These are phyloP conservation scores for Ramazzottius varieornatus DNA, from an alignment of 2,888 invertebrate genomes.

Conservation along the genomic window DNA sequence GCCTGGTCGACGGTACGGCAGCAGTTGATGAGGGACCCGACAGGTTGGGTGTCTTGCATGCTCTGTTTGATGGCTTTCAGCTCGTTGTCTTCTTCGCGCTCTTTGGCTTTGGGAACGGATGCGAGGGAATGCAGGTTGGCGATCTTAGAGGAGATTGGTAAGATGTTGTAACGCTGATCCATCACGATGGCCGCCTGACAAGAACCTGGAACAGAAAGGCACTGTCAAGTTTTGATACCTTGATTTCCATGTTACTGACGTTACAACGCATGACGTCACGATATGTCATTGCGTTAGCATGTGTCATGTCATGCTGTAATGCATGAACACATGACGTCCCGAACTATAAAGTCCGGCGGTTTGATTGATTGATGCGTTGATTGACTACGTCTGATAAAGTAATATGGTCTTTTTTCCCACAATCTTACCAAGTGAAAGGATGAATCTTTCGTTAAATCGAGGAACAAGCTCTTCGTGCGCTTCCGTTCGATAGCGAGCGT, in stretches of 20 bases:
- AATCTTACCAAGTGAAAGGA: not conserved
- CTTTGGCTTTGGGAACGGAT: not conserved
- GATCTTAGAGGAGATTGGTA: slow-evolving; percentile 70
- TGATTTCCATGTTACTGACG: slow-evolving; percentile 4
- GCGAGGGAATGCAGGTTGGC: slow-evolving; percentile 41
- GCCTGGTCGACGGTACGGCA: slow-evolving; percentile 84
- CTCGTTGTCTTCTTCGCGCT: slow-evolving; percentile 26
- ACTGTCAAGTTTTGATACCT: slow-evolving; percentile 6
- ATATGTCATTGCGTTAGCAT: too few relatives aligned
- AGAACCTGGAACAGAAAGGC: slow-evolving; percentile 7
- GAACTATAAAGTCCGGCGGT: too few relatives aligned
- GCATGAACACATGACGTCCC: too few relatives aligned
- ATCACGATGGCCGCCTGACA: slow-evolving; percentile 70
- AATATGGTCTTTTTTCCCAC: too few relatives aligned
- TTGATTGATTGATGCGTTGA: too few relatives aligned
- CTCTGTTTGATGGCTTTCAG: slow-evolving; percentile 50
- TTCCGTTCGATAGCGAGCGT: slow-evolving; percentile 75
- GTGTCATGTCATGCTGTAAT: too few relatives aligned
- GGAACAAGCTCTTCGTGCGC: slow-evolving; percentile 68
- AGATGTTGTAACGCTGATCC: slow-evolving; percentile 65
- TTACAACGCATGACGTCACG: too few relatives aligned
- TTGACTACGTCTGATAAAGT: too few relatives aligned
- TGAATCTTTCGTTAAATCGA: slow-evolving; percentile 67
- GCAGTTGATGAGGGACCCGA: slow-evolving; percentile 56
- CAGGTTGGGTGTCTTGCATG: slow-evolving; percentile 64